Evolutionary conservation across 1,140 invertebrate genomes (phyloP).

Genomic region (Caenorhabditis remanei): DNA sequence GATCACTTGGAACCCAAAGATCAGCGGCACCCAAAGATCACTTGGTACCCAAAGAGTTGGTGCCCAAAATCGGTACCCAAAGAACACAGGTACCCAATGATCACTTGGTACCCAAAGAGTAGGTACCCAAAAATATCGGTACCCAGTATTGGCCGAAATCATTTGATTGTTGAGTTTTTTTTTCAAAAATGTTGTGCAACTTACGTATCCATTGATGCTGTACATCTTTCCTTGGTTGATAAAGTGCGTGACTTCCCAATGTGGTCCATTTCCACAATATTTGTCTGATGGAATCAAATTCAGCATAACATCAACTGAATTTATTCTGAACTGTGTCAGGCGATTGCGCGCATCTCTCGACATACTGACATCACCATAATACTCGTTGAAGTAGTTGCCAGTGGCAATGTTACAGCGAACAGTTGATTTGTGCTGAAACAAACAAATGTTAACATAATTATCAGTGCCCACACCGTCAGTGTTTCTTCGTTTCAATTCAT

Average conservation of each 20-base stretch:
- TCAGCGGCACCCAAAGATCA: no score
- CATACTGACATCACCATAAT: neutral
- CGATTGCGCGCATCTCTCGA: neutral
- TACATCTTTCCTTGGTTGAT: conserved; percentile 15
- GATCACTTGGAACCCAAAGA: no score
- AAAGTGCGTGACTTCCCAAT: conserved; percentile 21
- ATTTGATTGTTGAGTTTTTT: no score
- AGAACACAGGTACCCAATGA: no score
- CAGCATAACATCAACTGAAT: conserved; percentile 7
- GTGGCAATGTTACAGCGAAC: neutral
- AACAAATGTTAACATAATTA: neutral
- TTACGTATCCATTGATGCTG: conserved; percentile 38
- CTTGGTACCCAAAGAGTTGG: no score
- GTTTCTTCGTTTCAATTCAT: neutral
- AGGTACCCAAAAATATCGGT: no score
- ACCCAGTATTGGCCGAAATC: no score
- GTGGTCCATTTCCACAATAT: neutral
- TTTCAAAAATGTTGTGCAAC: neutral
- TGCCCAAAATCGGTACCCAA: no score
- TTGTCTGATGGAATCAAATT: neutral
- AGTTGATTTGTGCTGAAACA: neutral
- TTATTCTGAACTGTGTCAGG: neutral
- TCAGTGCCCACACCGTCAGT: no score
- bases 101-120: no score
- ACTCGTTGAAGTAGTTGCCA: neutral